These are phyloP conservation scores for Tamandua tetradactyla DNA, from an alignment of 2,797 vertebrate species.

Conservation along the genomic window DNA sequence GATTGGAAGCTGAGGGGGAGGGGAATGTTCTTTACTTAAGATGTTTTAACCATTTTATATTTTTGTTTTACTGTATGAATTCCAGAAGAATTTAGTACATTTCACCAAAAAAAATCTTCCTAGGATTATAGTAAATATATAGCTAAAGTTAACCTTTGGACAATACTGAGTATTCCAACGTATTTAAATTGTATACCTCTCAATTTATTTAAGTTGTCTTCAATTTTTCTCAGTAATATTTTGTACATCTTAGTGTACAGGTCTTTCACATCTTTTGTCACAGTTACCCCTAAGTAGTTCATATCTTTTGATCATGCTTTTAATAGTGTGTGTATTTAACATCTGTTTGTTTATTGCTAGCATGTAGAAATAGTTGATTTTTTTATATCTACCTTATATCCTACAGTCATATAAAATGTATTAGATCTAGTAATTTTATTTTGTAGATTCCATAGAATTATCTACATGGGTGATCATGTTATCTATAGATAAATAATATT, in stretches of 20 bases:
- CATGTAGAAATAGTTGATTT: neutral
- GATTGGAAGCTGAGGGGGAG: no score
- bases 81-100: neutral
- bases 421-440: neutral
- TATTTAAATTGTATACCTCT: neutral
- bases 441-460: neutral
- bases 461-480: neutral
- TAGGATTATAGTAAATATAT: neutral
- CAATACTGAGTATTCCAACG: neutral
- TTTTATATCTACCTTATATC: neutral
- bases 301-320: neutral
- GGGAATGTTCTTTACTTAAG: no score
- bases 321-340: neutral
- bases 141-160: neutral
- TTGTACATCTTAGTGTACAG: neutral
- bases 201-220: neutral
- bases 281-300: neutral
- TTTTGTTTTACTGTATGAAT: neutral
- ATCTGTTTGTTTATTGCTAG: neutral
- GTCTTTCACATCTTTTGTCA: neutral
- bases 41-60: neutral
- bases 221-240: neutral
- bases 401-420: neutral
- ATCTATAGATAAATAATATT: neutral
- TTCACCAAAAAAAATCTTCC: neutral